Conservation (phyloP, 2,888 invertebrate genomes). For the Amblyjoppa fuscipennis region DNA sequence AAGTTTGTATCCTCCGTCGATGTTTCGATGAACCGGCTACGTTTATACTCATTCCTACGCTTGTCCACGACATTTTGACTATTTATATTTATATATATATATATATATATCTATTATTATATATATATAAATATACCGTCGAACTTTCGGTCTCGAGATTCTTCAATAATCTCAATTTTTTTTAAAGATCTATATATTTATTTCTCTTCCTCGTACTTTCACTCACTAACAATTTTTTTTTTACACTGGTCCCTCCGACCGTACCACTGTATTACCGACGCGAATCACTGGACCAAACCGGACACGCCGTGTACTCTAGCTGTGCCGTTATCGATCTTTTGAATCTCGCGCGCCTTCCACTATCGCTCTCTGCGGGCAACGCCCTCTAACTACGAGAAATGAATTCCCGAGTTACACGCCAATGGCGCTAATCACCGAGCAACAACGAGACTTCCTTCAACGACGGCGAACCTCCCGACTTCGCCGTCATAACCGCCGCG, state of each 20-base stretch:
- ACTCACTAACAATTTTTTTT: neutral
- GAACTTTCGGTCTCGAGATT: constrained; percentile 18
- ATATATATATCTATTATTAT: neutral
- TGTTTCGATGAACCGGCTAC: constrained; percentile 64
- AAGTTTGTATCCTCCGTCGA: constrained; percentile 74
- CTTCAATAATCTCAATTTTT: neutral
- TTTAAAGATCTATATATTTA: neutral
- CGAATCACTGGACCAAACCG: constrained; percentile 2
- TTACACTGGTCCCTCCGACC: neutral
- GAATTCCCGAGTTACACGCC: neutral
- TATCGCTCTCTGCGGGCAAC: neutral
- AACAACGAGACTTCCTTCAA: constrained; percentile 45
- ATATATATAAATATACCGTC: constrained; percentile 2
- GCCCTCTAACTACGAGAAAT: constrained; percentile 2
- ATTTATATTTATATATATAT: constrained; percentile 22
- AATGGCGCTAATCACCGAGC: constrained; percentile 15
- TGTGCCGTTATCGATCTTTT: neutral
- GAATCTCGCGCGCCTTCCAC: neutral
- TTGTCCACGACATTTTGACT: constrained; percentile 66
- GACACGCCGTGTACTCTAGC: neutral
- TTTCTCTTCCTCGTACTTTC: neutral
- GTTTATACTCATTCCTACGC: constrained; percentile 59
- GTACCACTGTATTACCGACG: constrained; percentile 1
- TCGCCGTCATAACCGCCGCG: constrained; percentile 81
- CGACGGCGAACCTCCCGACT: constrained; percentile 78